These are phyloP conservation scores for Clavelina lepadiformis DNA, from an alignment of 23 tunicate genomes.

Conservation along the genomic window DNA sequence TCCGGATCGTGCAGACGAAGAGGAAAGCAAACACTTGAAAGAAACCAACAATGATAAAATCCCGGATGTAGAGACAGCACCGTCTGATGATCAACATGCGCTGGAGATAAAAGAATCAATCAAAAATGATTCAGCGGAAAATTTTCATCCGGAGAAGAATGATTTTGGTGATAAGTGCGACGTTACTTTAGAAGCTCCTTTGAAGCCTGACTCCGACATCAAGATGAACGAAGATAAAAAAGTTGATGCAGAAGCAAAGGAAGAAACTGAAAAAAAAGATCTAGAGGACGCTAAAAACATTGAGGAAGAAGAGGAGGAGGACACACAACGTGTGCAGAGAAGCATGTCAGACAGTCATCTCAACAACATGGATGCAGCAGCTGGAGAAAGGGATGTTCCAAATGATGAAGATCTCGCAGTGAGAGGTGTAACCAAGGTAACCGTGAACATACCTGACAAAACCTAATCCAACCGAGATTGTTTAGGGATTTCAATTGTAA, in stretches of 20 bases:
- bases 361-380: constrained; percentile 10
- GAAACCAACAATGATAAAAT: too few species aligned
- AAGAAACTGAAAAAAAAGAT: background rate
- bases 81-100: too few species aligned
- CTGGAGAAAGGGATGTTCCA: constrained; percentile 18
- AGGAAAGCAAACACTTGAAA: too few species aligned
- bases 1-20: too few species aligned
- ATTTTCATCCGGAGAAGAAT: too few species aligned
- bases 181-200: too few species aligned
- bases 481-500: too few species aligned
- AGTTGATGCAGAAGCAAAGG: background rate
- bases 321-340: background rate
- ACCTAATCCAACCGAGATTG: too few species aligned
- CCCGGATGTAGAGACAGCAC: too few species aligned
- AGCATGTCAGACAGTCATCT: constrained; percentile 39
- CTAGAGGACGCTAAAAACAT: background rate
- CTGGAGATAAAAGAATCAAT: too few species aligned
- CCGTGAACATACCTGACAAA: constrained; percentile 81
- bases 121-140: too few species aligned
- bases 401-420: constrained; percentile 40
- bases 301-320: background rate
- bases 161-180: too few species aligned
- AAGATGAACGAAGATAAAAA: background rate
- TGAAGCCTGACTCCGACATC: background rate
- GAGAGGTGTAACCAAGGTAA: constrained; percentile 76